These are phyloP conservation scores for Drosophila ananassae DNA, from an alignment of 1,140 invertebrate species.

Conservation along the genomic window DNA sequence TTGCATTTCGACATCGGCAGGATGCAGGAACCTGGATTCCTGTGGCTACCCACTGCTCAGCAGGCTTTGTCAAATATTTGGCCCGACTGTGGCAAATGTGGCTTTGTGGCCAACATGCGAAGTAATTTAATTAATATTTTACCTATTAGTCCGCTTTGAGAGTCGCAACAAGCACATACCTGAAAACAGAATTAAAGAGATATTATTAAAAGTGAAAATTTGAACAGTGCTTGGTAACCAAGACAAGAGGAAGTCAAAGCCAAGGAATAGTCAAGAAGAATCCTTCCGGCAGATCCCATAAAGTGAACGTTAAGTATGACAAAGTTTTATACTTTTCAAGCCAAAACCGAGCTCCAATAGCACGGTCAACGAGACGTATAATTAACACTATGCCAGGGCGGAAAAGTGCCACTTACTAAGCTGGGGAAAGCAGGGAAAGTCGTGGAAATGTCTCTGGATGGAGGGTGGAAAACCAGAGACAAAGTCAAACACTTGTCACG, in stretches of 20 bases:
- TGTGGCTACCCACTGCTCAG: not conserved
- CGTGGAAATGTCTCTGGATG: not conserved
- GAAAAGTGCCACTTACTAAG: conserved; percentile 36
- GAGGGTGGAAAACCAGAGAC: conserved; percentile 61
- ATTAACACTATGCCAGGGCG: conserved; percentile 65
- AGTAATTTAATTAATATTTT: conserved; percentile 49
- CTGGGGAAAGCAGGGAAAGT: conserved; percentile 2
- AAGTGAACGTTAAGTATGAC: conserved; percentile 49
- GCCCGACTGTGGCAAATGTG: conserved; percentile 36
- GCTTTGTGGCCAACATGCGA: conserved; percentile 37
- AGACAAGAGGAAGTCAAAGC: not conserved
- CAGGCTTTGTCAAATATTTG: conserved; percentile 37
- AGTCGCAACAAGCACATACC: conserved; percentile 45
- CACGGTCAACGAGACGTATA: conserved; percentile 80
- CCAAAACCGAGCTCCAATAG: conserved; percentile 61
- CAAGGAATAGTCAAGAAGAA: conserved; percentile 9
- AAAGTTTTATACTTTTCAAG: conserved; percentile 75
- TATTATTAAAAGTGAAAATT: conserved; percentile 19
- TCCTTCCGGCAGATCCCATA: conserved; percentile 5
- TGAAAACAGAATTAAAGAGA: conserved; percentile 34
- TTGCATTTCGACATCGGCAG: conserved; percentile 57
- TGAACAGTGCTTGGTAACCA: not conserved
- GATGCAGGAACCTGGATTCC: conserved; percentile 5
- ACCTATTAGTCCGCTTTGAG: conserved; percentile 37
- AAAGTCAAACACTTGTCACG: conserved; percentile 77